Evolutionary conservation across 2,113 vertebrate species (phyloP), one percentile per base, ranked within the genome.

Genomic region (Accipiter cooperii): DNA sequence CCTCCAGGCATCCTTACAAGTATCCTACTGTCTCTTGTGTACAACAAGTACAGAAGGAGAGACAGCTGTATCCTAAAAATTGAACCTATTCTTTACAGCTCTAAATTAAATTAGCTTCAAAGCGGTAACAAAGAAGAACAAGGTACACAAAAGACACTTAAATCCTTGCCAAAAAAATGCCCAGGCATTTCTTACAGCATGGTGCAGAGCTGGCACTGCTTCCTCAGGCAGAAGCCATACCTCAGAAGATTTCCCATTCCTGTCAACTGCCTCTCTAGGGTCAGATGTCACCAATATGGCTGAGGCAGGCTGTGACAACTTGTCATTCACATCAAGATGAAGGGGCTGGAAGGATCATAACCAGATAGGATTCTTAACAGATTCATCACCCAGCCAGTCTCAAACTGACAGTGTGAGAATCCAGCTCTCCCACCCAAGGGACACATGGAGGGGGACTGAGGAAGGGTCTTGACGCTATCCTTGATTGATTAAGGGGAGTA

Each of bases 251-350:
- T 61, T 77, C 63, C 82, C 76, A 63, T 84, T 90, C 28, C 61
- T 82, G 79, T 36, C 85, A 91, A 9, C 71, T 93, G 80, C 33
- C 49, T 89, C 74, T 91, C 46, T 7, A 61, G 66, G 91, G 92
- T 96, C 84, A 84, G 86, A 75, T 70, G 44, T 94, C 90, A 95
- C 44, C 66, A 77, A 49, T 14, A 51, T 9, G 51, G 86, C 90
- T 76, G 33, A 69, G 86, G 40, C 61, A 96, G 60, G 42, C 71
- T 82, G 47, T 92, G 66, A 82, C 75, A 91, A 63, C 40, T 95
- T 97, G 74, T 95, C 90, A 92, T 77, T 95, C 70, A 86, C 46
- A 46, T 74, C 60, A 76, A 89, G 74, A 84, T 46, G 66, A 92
- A 94, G 90, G 51, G 83, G 51, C 51, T 49, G 22, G 38, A 93